These are phyloP conservation scores for Pachyuromys duprasi DNA, from an alignment of 2,797 vertebrate species.

Conservation along the genomic window DNA sequence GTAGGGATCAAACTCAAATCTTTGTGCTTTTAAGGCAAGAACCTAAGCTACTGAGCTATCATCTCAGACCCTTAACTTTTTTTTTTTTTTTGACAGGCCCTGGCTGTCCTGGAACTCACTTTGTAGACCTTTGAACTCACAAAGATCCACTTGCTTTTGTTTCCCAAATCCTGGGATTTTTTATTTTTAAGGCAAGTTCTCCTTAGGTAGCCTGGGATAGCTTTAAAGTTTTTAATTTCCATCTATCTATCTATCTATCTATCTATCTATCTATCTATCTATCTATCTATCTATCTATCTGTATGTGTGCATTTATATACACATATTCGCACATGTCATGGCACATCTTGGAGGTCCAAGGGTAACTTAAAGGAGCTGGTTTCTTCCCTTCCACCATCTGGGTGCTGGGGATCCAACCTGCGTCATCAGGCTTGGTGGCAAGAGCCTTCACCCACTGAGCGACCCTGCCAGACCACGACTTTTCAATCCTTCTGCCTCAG, in stretches of 20 bases:
- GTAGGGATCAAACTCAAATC: not conserved
- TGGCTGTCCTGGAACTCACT: not conserved
- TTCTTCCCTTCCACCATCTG: not conserved
- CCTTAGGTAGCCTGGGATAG: not conserved
- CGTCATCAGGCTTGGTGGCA: not conserved
- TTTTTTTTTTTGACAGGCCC: not conserved
- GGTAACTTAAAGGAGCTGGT: not conserved
- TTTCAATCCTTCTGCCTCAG: not conserved
- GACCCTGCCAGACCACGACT: not conserved
- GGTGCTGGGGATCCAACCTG: not conserved
- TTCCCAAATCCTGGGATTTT: not conserved
- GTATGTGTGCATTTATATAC: not conserved
- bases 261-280: no score
- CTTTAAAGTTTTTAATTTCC: not conserved
- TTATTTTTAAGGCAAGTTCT: not conserved
- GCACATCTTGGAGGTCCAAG: not conserved
- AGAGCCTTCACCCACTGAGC: not conserved
- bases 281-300: no score
- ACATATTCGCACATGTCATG: no score
- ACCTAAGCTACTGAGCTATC: not conserved
- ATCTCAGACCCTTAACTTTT: not conserved
- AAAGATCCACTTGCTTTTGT: not conserved
- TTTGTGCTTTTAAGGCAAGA: not conserved
- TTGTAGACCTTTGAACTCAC: not conserved
- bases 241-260: not conserved